phyloP scores from a whole-genome alignment of 2,113 vertebrate genomes.

The Phoenicopterus ruber region DNA sequence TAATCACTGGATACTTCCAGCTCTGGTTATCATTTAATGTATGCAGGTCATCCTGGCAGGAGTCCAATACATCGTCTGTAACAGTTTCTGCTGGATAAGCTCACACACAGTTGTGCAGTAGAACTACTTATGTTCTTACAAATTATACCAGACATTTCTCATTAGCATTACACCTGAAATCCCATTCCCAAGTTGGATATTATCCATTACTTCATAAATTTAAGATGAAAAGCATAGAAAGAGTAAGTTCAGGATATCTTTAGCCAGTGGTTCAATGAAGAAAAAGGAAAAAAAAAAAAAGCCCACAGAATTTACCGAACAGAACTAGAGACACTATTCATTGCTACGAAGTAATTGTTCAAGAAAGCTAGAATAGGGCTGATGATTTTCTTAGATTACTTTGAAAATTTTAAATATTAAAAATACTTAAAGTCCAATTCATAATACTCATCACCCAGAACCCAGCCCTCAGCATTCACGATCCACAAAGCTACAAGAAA shows the following conservation, averaged over 20 bases:
- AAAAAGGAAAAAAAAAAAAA: neutral
- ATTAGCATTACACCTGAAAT: conserved; percentile 17
- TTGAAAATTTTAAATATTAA: neutral
- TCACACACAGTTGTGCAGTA: neutral
- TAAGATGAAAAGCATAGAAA: neutral
- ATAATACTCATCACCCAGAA: neutral
- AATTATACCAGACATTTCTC: conserved; percentile 20
- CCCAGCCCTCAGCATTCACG: fast-evolving
- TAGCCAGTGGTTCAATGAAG: neutral
- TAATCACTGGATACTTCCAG: neutral
- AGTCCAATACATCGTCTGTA: neutral
- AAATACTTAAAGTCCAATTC: neutral
- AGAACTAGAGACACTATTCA: neutral
- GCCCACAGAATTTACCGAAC: neutral
- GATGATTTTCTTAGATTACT: neutral
- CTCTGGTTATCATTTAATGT: neutral
- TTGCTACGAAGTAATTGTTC: neutral
- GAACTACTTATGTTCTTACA: conserved; percentile 2
- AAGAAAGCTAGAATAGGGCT: neutral
- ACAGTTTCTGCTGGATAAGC: conserved; percentile 14
- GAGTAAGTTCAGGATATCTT: neutral
- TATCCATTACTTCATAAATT: neutral
- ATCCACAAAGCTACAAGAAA: neutral
- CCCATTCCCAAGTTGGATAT: neutral
- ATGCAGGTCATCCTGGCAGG: neutral